These are phyloP conservation scores for Tetramorium bicarinatum DNA, from an alignment of 2,888 invertebrate species.

Conservation along the genomic window DNA sequence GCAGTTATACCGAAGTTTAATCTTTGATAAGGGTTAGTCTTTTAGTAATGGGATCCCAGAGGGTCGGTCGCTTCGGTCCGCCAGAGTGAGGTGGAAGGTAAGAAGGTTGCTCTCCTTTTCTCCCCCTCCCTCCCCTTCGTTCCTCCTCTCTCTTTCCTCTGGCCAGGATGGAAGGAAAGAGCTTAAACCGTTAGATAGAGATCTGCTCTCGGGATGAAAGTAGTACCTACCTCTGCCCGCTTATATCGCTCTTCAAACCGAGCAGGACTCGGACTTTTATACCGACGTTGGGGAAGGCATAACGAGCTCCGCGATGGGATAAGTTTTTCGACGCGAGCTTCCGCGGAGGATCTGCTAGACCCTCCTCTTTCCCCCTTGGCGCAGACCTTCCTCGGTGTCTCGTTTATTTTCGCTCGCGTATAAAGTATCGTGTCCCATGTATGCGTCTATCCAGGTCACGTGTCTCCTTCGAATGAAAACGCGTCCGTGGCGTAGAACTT, in stretches of 20 bases:
- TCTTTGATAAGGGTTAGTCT: constrained; percentile 87
- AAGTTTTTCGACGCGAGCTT: constrained; percentile 83
- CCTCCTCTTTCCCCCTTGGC: background rate
- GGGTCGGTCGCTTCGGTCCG: constrained; percentile 79
- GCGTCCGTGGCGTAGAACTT: constrained; percentile 53
- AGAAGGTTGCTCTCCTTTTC: constrained; percentile 52
- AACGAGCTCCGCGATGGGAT: constrained; percentile 85
- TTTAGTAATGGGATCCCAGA: constrained; percentile 86
- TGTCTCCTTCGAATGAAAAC: constrained; percentile 64
- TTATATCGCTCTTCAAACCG: constrained; percentile 80
- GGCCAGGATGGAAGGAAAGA: constrained; percentile 75
- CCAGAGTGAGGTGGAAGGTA: constrained; percentile 69
- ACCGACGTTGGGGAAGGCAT: constrained; percentile 79
- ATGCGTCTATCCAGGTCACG: constrained; percentile 70
- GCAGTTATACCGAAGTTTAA: constrained; percentile 88
- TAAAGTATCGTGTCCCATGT: constrained; percentile 68
- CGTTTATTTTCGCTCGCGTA: constrained; percentile 59
- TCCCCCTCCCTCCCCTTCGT: constrained; percentile 1
- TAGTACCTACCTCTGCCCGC: constrained; percentile 83
- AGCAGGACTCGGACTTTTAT: constrained; percentile 83
- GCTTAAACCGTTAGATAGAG: constrained; percentile 86
- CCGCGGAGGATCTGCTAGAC: constrained; percentile 60
- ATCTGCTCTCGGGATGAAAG: constrained; percentile 85
- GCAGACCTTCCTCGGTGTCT: constrained; percentile 9
- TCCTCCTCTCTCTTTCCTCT: constrained; percentile 65